These are phyloP conservation scores for Urophycis tenuis DNA, from an alignment of 2,797 vertebrate species.

Conservation along the genomic window DNA sequence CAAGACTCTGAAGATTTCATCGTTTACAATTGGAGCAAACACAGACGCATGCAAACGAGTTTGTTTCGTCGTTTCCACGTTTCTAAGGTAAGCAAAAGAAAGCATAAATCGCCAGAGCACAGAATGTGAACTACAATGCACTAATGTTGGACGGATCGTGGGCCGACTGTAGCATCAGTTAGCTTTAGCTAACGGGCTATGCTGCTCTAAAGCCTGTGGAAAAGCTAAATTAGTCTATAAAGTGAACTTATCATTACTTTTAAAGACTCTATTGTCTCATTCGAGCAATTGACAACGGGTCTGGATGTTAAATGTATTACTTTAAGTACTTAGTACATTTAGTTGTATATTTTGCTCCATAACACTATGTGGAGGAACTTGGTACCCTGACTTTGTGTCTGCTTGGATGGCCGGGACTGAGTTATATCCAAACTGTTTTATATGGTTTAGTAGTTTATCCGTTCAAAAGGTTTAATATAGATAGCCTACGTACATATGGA, in stretches of 20 bases:
- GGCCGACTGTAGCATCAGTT: conserved; percentile 52
- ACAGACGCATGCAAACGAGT: conserved; percentile 31
- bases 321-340: background rate
- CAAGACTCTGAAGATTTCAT: conserved; percentile 30
- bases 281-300: background rate
- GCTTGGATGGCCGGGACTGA: background rate
- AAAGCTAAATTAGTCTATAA: conserved; percentile 43
- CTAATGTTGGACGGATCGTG: conserved; percentile 17
- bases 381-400: background rate
- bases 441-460: background rate
- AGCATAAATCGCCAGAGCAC: conserved; percentile 8
- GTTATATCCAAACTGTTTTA: background rate
- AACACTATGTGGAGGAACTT: background rate
- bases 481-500: background rate
- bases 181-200: conserved; percentile 2
- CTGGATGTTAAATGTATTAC: background rate
- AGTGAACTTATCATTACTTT: conserved; percentile 12
- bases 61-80: conserved; percentile 24
- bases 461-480: background rate
- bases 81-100: conserved; percentile 49
- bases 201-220: conserved; percentile 39
- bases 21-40: conserved; percentile 30
- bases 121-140: conserved; percentile 18
- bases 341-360: background rate
- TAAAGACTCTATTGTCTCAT: background rate